Conservation (phyloP, 92 coral and sea anemone genomes). For the Meandrina meandrites region DNA sequence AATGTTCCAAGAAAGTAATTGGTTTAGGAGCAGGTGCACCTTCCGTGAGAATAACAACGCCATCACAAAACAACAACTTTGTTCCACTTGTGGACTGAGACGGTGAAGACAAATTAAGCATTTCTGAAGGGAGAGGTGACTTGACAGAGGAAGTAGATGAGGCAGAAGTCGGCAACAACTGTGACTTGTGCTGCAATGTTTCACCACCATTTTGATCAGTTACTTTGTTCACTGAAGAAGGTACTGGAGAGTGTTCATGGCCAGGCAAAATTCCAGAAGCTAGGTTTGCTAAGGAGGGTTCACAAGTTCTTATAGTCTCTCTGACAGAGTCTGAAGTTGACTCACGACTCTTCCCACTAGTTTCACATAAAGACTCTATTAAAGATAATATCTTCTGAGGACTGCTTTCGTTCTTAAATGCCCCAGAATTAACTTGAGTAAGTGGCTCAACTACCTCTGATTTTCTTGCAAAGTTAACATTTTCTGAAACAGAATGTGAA, state of each 20-base stretch:
- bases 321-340: not conserved
- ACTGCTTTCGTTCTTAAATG: not conserved
- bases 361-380: not conserved
- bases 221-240: not conserved
- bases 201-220: not conserved
- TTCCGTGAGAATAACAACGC: conserved; percentile 61
- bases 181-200: not conserved
- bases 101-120: conserved; percentile 26
- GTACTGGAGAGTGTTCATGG: not conserved
- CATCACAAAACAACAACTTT: conserved; percentile 19
- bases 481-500: not conserved
- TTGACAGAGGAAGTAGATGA: not conserved
- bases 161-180: not conserved
- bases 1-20: conserved; percentile 47
- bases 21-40: conserved; percentile 74
- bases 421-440: not conserved
- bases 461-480: not conserved
- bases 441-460: not conserved
- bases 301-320: not conserved
- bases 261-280: not conserved
- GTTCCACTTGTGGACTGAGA: conserved; percentile 9
- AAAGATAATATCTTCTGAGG: conserved; percentile 8
- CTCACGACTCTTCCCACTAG: not conserved
- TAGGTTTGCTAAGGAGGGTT: not conserved
- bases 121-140: conserved; percentile 33